These are phyloP conservation scores for Antigone vipio DNA, from an alignment of 2,113 vertebrate genomes.

Conservation along the genomic window DNA sequence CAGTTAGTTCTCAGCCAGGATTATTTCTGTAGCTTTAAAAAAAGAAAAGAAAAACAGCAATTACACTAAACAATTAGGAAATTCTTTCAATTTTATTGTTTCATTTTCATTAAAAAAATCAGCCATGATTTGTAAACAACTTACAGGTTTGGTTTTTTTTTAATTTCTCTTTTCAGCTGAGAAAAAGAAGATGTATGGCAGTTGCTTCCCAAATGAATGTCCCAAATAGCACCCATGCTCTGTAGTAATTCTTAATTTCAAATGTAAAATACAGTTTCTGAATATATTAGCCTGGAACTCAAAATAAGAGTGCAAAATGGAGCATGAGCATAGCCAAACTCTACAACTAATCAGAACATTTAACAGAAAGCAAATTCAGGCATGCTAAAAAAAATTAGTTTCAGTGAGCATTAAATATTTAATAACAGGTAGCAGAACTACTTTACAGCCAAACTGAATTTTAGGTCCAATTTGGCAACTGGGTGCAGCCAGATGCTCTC, in stretches of 20 bases:
- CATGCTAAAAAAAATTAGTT: neutral
- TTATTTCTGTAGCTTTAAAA: neutral
- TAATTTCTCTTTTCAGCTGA: neutral
- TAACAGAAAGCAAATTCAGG: neutral
- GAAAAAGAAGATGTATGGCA: neutral
- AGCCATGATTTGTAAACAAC: neutral
- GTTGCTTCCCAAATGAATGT: neutral
- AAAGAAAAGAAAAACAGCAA: neutral
- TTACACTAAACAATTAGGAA: neutral
- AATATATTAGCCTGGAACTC: neutral
- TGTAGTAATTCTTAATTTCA: neutral
- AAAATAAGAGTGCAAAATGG: neutral
- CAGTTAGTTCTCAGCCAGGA: neutral
- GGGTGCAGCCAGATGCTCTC: neutral
- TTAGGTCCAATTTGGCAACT: neutral
- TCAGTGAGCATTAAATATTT: neutral
- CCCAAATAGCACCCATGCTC: neutral
- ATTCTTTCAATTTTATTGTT: neutral
- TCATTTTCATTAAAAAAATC: neutral
- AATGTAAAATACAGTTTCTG: neutral
- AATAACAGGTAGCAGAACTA: neutral
- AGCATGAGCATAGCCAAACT: accelerated
- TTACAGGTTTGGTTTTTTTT: neutral
- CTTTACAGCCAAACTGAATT: neutral
- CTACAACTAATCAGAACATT: neutral